A percentile compares a stretch with the other conserved stretches of the same genome.
phyloP scores from a whole-genome alignment of 2,797 vertebrate species.

The Dicrostonyx torquatus region DNA sequence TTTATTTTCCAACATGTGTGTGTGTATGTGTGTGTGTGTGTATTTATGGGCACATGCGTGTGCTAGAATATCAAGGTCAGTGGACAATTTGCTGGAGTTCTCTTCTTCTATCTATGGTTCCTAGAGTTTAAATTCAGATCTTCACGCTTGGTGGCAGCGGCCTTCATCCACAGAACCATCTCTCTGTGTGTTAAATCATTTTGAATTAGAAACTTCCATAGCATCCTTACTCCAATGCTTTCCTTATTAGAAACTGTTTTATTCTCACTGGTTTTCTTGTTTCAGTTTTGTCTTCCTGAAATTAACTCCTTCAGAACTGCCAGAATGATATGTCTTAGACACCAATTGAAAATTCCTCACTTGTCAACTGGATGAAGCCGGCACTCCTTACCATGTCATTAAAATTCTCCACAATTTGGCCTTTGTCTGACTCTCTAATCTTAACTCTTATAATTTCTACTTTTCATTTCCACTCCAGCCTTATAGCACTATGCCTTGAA shows the following conservation, averaged over 20 bases:
- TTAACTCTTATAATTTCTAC: constrained; percentile 39
- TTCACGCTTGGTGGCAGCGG: not conserved
- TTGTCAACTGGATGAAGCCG: constrained; percentile 21
- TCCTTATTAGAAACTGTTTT: constrained; percentile 2
- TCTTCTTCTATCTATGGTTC: not conserved
- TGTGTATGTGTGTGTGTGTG: not conserved
- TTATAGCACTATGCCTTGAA: not conserved
- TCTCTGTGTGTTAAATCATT: not conserved
- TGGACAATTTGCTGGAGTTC: not conserved
- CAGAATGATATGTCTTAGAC: not conserved
- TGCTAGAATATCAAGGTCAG: not conserved
- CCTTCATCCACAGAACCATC: not conserved
- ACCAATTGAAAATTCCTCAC: not conserved
- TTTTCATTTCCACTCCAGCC: constrained; percentile 17
- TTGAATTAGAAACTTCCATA: not conserved
- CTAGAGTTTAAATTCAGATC: not conserved
- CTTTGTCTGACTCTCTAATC: constrained; percentile 28
- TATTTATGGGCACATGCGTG: not conserved
- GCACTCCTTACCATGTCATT: constrained; percentile 22
- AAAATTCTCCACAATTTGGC: constrained; percentile 5
- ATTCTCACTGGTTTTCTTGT: not conserved
- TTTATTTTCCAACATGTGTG: not conserved
- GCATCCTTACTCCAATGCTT: not conserved
- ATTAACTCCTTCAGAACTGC: not conserved
- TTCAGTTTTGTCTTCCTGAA: constrained; percentile 27